Conservation (phyloP, 2,113 vertebrate species). For the Cacatua alba region DNA sequence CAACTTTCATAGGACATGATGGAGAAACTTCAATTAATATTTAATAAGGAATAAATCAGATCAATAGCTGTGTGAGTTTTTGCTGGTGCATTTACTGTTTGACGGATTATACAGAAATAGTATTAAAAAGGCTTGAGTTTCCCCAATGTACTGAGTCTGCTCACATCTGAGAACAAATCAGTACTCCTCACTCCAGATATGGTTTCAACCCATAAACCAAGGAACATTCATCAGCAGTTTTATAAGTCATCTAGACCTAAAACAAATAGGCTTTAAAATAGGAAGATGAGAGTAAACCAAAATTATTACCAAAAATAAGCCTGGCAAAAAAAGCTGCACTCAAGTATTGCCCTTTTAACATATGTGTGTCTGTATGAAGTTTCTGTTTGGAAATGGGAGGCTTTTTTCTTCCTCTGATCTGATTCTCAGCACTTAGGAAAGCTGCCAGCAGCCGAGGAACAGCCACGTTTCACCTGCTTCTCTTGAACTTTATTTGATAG, state of each 20-base stretch:
- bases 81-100: not conserved
- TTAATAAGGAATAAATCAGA: conserved; percentile 26
- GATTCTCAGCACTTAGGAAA: conserved; percentile 38
- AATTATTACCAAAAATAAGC: not conserved
- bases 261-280: not conserved
- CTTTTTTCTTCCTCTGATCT: conserved; percentile 1
- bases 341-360: not conserved
- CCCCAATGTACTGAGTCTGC: not conserved
- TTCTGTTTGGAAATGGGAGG: not conserved
- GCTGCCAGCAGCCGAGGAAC: conserved; percentile 27
- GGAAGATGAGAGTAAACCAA: not conserved
- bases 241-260: not conserved
- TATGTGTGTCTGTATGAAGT: not conserved
- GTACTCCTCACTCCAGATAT: not conserved
- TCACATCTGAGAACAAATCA: not conserved
- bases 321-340: not conserved
- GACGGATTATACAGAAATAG: not conserved
- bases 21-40: conserved; percentile 24
- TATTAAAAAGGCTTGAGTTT: not conserved
- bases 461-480: conserved; percentile 23
- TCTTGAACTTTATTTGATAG: conserved; percentile 46
- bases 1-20: not conserved
- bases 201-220: not conserved
- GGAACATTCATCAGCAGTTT: not conserved
- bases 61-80: not conserved